Conservation (phyloP, 2,888 invertebrate species). For the Eristalis pertinax region DNA sequence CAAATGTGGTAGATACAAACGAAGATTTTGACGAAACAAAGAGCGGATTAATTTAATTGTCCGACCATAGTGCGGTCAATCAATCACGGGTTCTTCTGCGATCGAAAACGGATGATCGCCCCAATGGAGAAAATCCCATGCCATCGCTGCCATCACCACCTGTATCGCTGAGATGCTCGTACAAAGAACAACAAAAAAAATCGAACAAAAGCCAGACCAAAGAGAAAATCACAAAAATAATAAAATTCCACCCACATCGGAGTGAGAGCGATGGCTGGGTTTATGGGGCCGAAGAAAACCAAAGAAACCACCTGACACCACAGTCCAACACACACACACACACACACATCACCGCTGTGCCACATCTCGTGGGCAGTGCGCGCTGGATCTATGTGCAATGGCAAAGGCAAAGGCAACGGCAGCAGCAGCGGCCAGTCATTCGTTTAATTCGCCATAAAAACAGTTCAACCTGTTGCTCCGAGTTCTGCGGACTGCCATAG, state of each 20-base stretch:
- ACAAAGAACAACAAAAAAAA: constrained; percentile 24
- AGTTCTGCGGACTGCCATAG: constrained; percentile 61
- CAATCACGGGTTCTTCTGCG: constrained; percentile 63
- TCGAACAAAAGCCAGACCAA: constrained; percentile 18
- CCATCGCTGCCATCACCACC: constrained; percentile 50
- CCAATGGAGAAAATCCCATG: constrained; percentile 16
- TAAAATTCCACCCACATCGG: constrained; percentile 70
- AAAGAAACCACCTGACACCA: constrained; percentile 67
- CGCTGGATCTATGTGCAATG: constrained; percentile 40
- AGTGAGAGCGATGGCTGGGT: constrained; percentile 44
- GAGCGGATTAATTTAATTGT: constrained; percentile 67
- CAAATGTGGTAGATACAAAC: background rate
- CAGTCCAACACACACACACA: constrained; percentile 11
- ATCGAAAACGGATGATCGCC: constrained; percentile 1
- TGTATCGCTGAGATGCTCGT: constrained; percentile 43
- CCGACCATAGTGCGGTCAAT: constrained; percentile 63
- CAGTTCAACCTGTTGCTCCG: constrained; percentile 70
- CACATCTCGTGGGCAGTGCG: constrained; percentile 3
- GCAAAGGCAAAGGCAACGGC: constrained; percentile 32
- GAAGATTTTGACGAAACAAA: constrained; percentile 65
- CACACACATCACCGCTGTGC: constrained; percentile 13
- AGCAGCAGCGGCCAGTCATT: constrained; percentile 58
- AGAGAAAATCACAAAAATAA: constrained; percentile 50
- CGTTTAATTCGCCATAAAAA: constrained; percentile 71
- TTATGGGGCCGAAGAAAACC: constrained; percentile 60